Percentiles rank a stretch among this genome's conserved stretches.
Evolutionary conservation across 2,888 invertebrate genomes (phyloP).

Genomic region (Rosalia funebris): DNA sequence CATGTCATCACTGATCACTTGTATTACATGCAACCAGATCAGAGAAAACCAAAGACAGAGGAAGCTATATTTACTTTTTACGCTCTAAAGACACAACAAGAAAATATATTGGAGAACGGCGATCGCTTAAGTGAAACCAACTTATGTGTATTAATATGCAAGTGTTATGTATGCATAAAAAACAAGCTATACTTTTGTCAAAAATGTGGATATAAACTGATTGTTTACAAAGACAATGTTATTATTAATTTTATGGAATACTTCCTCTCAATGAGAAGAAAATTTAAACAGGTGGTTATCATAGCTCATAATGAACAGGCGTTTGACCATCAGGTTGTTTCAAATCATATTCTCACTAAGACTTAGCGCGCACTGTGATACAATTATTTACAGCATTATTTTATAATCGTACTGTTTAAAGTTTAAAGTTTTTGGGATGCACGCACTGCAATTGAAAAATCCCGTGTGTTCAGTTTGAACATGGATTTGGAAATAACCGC

Average conservation of each 20-base stretch:
- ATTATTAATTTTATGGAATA: conserved; percentile 1
- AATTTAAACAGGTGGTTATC: conserved; percentile 14
- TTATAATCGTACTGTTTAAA: not conserved
- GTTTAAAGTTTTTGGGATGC: not conserved
- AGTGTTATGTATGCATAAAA: conserved; percentile 19
- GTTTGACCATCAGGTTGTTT: not conserved
- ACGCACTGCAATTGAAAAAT: too few relatives aligned
- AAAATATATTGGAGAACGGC: not conserved
- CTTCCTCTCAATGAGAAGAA: conserved; percentile 11
- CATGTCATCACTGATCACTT: too few relatives aligned
- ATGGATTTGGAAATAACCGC: too few relatives aligned
- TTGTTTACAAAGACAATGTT: not conserved
- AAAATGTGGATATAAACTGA: not conserved
- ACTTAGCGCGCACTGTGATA: too few relatives aligned
- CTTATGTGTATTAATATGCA: conserved; percentile 32
- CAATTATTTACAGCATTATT: not conserved
- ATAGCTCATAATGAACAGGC: not conserved
- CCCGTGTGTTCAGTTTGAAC: too few relatives aligned
- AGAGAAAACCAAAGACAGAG: too few relatives aligned
- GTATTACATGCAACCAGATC: too few relatives aligned
- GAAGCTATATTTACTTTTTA: too few relatives aligned
- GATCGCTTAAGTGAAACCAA: conserved; percentile 5
- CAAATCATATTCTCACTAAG: not conserved
- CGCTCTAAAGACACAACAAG: not conserved
- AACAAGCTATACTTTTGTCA: conserved; percentile 6